Evolutionary conservation across 2,888 invertebrate species (phyloP), one percentile per base, ranked within the genome.

Genomic region (Cartodere bifasciata): DNA sequence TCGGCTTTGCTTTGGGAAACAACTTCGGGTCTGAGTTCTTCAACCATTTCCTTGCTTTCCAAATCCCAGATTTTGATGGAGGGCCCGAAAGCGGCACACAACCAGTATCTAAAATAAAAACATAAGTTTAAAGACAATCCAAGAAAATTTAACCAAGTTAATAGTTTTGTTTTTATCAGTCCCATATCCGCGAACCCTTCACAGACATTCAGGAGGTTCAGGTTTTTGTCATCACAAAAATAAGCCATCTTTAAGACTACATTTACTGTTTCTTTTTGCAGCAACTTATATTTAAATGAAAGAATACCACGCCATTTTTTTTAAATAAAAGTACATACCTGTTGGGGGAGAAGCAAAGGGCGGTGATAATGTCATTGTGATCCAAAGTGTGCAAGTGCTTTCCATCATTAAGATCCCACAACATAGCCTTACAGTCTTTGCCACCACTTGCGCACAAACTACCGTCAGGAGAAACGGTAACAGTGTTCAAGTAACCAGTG

Each of bases 31-130:
- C 83, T 80, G 44, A 98, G 74, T 63, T 98, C 97, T 62, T 98
- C 97, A 45, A 98, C 95, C 75, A 95, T 90, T 61, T 92, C 90
- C 72, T 98, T 98, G 67, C 90, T 92, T 68, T 98, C 97, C 64
- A 98, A 72, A 70, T 99, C 97, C 97, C 97, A 98, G 60, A 98
- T 97, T 68, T 94, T 95, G 61, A 98, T 95, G 48, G 85, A 84
- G 41, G 94, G 88, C 49, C 97, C 97, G 53, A 88, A 95, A 13
- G 98, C 98, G 55, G 95, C 98, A 63, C 98, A 98, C 43, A 99
- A 74, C 98, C 98, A 98, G 58, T 98, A 98, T 56, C 60, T 60
- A 9, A 23, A 7, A n/a, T n/a, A n/a, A n/a, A n/a, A n/a, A n/a
- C n/a, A n/a, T n/a, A n/a, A n/a, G n/a, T n/a, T 32, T n/a, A 23